Conservation (phyloP, 2,113 vertebrate species). For the Phycodurus eques region DNA sequence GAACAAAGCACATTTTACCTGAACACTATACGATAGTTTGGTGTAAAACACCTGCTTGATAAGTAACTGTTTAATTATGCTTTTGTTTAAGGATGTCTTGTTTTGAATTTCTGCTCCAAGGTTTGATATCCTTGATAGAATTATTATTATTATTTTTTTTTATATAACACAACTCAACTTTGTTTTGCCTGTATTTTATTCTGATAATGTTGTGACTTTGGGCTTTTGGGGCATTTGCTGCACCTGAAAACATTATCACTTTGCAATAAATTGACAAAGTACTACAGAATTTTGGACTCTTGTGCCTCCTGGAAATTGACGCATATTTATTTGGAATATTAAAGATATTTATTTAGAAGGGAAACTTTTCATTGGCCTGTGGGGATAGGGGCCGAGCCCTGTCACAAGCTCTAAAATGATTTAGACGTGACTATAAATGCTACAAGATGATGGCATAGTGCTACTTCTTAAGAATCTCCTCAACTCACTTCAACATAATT, state of each 20-base stretch:
- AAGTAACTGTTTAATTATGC: background rate
- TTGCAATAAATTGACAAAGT: background rate
- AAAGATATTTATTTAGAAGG: no score
- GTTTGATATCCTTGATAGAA: background rate
- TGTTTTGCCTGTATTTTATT: background rate
- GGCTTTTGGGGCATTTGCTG: background rate
- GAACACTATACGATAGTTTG: conserved; percentile 1
- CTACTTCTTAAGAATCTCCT: no score
- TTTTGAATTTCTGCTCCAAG: conserved; percentile 3
- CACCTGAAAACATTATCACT: background rate
- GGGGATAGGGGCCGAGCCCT: no score
- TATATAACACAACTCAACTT: conserved; percentile 16
- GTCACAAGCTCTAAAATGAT: no score
- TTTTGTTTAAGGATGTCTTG: background rate
- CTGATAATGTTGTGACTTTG: background rate
- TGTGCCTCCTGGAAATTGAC: background rate
- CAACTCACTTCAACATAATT: no score
- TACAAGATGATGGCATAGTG: no score
- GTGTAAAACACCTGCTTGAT: conserved; percentile 1
- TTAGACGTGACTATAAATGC: no score
- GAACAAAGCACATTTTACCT: conserved; percentile 2
- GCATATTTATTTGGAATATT: no score
- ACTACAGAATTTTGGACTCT: background rate
- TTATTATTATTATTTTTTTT: conserved; percentile 15
- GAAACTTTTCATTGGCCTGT: no score